Conservation (phyloP, 2,888 invertebrate genomes). For the Xestia rhomboidea region DNA sequence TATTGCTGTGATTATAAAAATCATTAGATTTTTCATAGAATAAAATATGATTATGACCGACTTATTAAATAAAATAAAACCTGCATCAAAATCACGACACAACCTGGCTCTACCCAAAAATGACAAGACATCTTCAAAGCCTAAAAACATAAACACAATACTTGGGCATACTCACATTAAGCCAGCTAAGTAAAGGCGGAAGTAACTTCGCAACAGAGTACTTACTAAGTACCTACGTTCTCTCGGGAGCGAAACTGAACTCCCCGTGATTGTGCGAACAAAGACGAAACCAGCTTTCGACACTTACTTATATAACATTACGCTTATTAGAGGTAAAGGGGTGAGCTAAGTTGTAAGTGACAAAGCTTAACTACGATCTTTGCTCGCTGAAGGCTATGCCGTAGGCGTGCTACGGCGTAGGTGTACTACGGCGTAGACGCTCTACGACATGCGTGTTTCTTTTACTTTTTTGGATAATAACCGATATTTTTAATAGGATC, state of each 20-base stretch:
- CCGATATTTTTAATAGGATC: neutral
- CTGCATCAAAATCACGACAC: neutral
- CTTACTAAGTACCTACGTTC: constrained; percentile 47
- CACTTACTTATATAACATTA: constrained; percentile 40
- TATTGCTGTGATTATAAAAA: neutral
- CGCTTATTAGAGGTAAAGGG: constrained; percentile 14
- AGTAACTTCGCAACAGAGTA: constrained; percentile 51
- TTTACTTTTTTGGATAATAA: neutral
- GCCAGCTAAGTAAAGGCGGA: constrained; percentile 58
- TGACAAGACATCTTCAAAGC: constrained; percentile 7
- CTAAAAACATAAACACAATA: constrained; percentile 43
- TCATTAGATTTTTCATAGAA: neutral
- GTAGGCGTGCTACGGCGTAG: constrained; percentile 39
- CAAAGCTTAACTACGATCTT: constrained; percentile 21
- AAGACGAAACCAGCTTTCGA: constrained; percentile 41
- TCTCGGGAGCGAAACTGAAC: constrained; percentile 41
- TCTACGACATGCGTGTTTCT: neutral
- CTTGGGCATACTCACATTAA: constrained; percentile 35
- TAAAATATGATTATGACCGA: neutral
- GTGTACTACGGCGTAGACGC: constrained; percentile 12
- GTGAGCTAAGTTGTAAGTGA: constrained; percentile 35
- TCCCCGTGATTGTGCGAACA: constrained; percentile 45
- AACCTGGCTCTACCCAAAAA: neutral
- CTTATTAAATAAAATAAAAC: neutral
- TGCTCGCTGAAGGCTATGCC: constrained; percentile 23